Evolutionary conservation across 53 echinoderm and acorn worm species (phyloP).

Genomic region (Apostichopus leukothele): DNA sequence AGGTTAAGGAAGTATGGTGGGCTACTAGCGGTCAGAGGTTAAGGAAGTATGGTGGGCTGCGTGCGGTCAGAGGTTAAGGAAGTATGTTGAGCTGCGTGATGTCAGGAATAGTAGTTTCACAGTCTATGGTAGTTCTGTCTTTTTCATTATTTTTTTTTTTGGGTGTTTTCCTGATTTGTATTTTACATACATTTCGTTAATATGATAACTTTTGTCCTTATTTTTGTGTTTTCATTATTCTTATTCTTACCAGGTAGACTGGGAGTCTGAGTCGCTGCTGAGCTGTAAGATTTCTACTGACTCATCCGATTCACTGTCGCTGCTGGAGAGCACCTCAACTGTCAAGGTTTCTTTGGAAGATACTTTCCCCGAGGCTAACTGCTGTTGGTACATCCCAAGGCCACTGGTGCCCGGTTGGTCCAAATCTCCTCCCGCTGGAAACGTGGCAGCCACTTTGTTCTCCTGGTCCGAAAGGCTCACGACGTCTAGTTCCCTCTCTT

Average conservation of each 20-base stretch:
- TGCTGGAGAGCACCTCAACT: slow-evolving; percentile 42
- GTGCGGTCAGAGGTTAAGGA: too few relatives aligned
- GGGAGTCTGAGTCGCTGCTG: slow-evolving; percentile 47
- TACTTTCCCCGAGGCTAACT: slow-evolving; percentile 33
- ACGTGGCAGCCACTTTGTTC: slow-evolving; percentile 26
- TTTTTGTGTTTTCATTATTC: neutral
- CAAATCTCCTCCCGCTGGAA: slow-evolving; percentile 17
- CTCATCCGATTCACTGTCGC: slow-evolving; percentile 36
- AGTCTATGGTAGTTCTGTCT: too few relatives aligned
- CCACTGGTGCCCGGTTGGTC: slow-evolving; percentile 49
- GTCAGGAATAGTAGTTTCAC: too few relatives aligned
- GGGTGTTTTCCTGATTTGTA: too few relatives aligned
- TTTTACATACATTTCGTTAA: too few relatives aligned
- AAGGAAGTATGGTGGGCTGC: too few relatives aligned
- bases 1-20: too few relatives aligned
- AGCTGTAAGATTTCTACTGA: slow-evolving; percentile 31
- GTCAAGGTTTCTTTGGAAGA: slow-evolving; percentile 19
- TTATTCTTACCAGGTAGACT: slow-evolving; percentile 37
- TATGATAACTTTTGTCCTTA: too few relatives aligned
- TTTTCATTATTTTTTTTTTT: too few relatives aligned
- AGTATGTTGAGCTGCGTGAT: too few relatives aligned
- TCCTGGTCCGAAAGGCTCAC: slow-evolving; percentile 49
- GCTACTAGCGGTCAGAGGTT: too few relatives aligned
- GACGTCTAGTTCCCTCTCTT: slow-evolving; percentile 44
- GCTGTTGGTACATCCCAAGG: slow-evolving; percentile 42